Conservation (phyloP, 2,113 vertebrate species). For the Fulica atra region DNA sequence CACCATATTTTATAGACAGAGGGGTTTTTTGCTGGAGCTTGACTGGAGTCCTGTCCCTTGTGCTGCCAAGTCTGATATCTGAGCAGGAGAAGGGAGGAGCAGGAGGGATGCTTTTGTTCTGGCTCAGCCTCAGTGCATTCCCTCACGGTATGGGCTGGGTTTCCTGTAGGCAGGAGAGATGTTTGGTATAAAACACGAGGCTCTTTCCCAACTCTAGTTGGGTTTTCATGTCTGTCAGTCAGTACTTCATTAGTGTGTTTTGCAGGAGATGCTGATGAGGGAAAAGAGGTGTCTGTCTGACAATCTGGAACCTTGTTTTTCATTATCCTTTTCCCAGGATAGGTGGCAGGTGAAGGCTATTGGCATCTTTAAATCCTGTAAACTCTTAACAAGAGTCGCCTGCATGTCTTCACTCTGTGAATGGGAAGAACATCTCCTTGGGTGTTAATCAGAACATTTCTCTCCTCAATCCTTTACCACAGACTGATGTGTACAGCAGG, state of each 20-base stretch:
- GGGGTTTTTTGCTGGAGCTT: background rate
- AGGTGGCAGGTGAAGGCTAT: background rate
- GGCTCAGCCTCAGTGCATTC: constrained; percentile 39
- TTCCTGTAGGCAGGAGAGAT: background rate
- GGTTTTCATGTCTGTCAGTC: background rate
- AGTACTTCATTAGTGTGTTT: background rate
- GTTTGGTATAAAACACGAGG: background rate
- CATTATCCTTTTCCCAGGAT: background rate
- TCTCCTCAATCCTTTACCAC: background rate
- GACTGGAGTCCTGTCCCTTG: background rate
- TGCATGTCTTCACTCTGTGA: background rate
- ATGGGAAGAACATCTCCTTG: background rate
- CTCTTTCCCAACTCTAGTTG: background rate
- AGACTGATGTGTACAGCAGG: background rate
- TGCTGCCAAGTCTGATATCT: constrained; percentile 10
- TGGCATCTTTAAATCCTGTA: background rate
- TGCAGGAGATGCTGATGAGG: background rate
- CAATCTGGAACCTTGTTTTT: background rate
- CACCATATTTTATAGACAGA: background rate
- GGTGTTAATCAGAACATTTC: background rate
- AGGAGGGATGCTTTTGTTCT: background rate
- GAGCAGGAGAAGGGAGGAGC: constrained; percentile 35
- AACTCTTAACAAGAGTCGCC: background rate
- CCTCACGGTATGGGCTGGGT: background rate
- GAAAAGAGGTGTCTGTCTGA: background rate